These are phyloP conservation scores for Nymphalis urticae DNA, from an alignment of 2,888 invertebrate genomes.

Conservation along the genomic window DNA sequence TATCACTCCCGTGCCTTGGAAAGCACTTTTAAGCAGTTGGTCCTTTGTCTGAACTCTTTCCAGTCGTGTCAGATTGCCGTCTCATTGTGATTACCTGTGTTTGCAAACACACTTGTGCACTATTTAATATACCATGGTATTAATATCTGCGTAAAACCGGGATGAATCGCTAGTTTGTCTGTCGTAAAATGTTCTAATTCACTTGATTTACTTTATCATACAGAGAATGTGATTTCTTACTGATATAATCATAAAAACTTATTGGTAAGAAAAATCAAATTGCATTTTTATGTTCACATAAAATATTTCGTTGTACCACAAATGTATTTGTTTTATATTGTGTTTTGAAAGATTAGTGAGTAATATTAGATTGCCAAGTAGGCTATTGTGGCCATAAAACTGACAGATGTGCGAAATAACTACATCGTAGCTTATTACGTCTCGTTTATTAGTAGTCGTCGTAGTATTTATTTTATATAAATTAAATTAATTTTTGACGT, in stretches of 20 bases:
- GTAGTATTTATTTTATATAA: background rate
- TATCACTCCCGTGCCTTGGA: no score
- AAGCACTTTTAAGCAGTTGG: no score
- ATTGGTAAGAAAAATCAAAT: background rate
- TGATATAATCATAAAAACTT: background rate
- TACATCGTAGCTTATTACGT: constrained; percentile 30
- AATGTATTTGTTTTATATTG: background rate
- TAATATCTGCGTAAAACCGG: background rate
- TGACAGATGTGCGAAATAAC: constrained; percentile 30
- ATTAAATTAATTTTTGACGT: no score
- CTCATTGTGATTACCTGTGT: no score
- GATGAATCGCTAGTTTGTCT: background rate
- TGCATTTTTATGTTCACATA: constrained; percentile 1
- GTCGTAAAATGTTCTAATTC: background rate
- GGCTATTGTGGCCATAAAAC: constrained; percentile 30
- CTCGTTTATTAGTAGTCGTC: no score
- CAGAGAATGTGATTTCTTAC: background rate
- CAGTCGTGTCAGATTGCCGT: no score
- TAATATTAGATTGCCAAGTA: constrained; percentile 30
- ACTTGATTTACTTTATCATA: background rate
- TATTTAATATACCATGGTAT: no score
- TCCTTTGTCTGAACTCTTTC: no score
- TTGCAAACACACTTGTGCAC: no score
- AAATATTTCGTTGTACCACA: constrained; percentile 1
- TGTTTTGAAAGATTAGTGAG: constrained; percentile 1